These are phyloP conservation scores for Seira ritae DNA, from an alignment of 2,888 invertebrate genomes.

Conservation along the genomic window DNA sequence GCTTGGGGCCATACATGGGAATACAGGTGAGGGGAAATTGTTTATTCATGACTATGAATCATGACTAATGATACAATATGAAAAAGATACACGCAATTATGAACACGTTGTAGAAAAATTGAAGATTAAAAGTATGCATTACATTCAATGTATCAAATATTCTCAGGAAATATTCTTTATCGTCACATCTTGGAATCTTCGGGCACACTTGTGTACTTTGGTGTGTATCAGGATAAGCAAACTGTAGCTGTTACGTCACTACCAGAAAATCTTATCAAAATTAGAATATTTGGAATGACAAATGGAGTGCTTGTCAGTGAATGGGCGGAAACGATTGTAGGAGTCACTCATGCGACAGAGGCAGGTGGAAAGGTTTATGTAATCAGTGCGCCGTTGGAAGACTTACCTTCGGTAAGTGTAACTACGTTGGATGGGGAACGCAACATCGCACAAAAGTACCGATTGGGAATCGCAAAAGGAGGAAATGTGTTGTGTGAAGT, in stretches of 20 bases:
- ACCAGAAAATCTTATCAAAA: constrained; percentile 81
- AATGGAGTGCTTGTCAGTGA: constrained; percentile 78
- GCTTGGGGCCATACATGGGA: constrained; percentile 88
- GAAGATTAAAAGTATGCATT: too few species aligned
- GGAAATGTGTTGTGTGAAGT: constrained; percentile 41
- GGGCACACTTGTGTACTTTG: constrained; percentile 63
- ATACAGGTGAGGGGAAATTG: too few species aligned
- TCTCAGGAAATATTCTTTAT: constrained; percentile 86
- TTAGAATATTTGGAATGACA: constrained; percentile 85
- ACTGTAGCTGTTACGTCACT: constrained; percentile 82
- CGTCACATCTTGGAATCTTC: constrained; percentile 85
- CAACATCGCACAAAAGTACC: constrained; percentile 29
- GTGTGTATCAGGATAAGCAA: constrained; percentile 76
- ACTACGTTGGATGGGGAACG: constrained; percentile 41
- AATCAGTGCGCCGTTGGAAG: constrained; percentile 28
- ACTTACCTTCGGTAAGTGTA: constrained; percentile 20
- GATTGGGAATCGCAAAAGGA: constrained; percentile 14
- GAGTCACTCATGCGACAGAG: constrained; percentile 58
- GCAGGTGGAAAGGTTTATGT: constrained; percentile 51
- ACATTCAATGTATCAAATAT: too few species aligned
- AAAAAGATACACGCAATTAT: too few species aligned
- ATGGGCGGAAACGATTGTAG: constrained; percentile 59
- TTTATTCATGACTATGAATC: too few species aligned
- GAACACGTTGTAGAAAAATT: too few species aligned
- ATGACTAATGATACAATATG: neutral